These are phyloP conservation scores for Bubo scandiacus DNA, from an alignment of 2,113 vertebrate genomes.

Conservation along the genomic window DNA sequence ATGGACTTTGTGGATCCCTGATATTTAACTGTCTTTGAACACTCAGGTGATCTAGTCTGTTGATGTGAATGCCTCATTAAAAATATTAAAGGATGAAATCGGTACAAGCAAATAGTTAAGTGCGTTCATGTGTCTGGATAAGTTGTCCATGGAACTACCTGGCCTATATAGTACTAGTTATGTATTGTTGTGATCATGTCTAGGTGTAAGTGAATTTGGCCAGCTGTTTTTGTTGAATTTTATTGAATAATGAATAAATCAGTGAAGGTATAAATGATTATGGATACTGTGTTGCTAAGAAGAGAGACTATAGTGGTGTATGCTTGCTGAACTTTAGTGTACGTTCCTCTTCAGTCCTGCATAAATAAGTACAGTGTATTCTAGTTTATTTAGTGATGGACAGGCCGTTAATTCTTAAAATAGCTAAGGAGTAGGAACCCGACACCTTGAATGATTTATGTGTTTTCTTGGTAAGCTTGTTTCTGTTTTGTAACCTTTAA, in stretches of 20 bases:
- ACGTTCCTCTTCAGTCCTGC: neutral
- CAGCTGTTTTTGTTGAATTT: neutral
- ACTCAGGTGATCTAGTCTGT: neutral
- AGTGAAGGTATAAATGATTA: neutral
- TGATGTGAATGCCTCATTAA: neutral
- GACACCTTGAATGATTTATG: slow-evolving; percentile 61
- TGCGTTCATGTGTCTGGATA: neutral
- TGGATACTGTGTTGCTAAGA: neutral
- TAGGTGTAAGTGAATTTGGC: neutral
- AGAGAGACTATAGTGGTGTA: neutral
- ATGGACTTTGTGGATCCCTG: neutral
- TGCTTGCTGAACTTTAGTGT: neutral
- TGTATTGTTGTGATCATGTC: neutral
- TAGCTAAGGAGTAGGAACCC: slow-evolving; percentile 39
- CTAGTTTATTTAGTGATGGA: slow-evolving; percentile 35
- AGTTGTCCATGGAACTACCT: neutral
- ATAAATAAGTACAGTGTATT: neutral
- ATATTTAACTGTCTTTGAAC: neutral
- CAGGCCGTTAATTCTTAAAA: slow-evolving; percentile 58
- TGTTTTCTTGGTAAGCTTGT: slow-evolving; percentile 64
- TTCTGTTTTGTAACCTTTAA: slow-evolving; percentile 73
- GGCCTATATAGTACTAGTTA: neutral
- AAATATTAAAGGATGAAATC: neutral
- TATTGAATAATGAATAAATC: neutral
- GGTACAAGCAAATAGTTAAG: neutral